Percentiles rank a stretch among this genome's conserved stretches.
These are phyloP conservation scores for Chironomus tentans DNA, from an alignment of 2,888 invertebrate genomes.

Conservation along the genomic window DNA sequence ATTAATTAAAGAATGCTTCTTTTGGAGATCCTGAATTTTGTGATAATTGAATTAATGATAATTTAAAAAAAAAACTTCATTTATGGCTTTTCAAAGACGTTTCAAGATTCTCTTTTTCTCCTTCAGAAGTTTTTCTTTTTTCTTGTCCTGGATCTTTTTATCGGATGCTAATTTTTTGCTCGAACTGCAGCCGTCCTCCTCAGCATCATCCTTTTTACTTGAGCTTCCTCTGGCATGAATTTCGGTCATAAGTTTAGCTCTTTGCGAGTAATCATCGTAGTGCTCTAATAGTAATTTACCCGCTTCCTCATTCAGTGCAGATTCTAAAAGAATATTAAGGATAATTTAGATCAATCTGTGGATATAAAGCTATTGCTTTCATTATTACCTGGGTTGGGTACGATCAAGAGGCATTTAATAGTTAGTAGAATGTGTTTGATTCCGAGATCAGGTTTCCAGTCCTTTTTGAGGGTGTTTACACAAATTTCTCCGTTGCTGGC, in stretches of 20 bases:
- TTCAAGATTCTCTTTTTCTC: constrained; percentile 79
- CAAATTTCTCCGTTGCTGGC: constrained; percentile 90
- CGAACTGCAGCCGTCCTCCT: constrained; percentile 56
- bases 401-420: constrained; percentile 89
- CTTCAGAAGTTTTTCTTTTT: constrained; percentile 57
- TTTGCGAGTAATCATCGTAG: constrained; percentile 84
- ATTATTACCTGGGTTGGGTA: constrained; percentile 65
- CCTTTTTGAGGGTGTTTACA: constrained; percentile 91
- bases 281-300: constrained; percentile 86
- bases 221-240: constrained; percentile 66
- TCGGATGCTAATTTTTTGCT: constrained; percentile 81
- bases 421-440: constrained; percentile 89
- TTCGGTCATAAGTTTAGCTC: constrained; percentile 86
- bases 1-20: background rate
- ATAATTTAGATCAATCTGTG: background rate
- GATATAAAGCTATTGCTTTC: background rate
- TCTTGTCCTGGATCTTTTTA: constrained; percentile 64
- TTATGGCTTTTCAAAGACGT: constrained; percentile 57
- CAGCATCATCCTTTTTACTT: constrained; percentile 33
- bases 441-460: constrained; percentile 93
- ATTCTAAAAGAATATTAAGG: constrained; percentile 49
- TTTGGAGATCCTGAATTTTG: background rate
- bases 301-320: constrained; percentile 94
- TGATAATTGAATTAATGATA: background rate
- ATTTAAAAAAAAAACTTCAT: background rate